Conservation (phyloP, 2,113 vertebrate species). For the Chionodraco myersi region DNA sequence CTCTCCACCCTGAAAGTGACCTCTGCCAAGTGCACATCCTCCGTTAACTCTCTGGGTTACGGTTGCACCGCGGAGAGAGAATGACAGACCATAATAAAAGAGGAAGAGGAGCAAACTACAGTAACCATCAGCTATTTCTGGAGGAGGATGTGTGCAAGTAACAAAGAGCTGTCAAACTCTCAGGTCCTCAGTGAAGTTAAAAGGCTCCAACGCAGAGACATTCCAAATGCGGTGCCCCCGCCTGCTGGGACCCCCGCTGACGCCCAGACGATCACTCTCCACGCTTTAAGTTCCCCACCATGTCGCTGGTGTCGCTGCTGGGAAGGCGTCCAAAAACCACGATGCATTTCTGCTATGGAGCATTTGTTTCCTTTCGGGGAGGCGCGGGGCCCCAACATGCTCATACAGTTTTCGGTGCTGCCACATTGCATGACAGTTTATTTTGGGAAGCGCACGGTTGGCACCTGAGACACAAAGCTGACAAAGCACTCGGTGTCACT, state of each 20-base stretch:
- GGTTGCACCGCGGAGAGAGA: slow-evolving; percentile 64
- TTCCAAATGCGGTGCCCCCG: slow-evolving; percentile 15
- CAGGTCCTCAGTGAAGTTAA: slow-evolving; percentile 53
- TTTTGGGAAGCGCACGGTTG: slow-evolving; percentile 76
- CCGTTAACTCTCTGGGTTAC: slow-evolving; percentile 60
- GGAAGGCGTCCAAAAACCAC: slow-evolving; percentile 70
- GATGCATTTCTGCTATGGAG: slow-evolving; percentile 71
- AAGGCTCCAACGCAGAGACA: slow-evolving; percentile 30
- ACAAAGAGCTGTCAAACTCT: slow-evolving; percentile 61
- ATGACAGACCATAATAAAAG: slow-evolving; percentile 75
- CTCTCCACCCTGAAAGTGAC: slow-evolving; percentile 64
- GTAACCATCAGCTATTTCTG: slow-evolving; percentile 76
- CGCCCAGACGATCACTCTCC: slow-evolving; percentile 50
- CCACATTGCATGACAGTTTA: slow-evolving; percentile 78
- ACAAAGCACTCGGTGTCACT: slow-evolving; percentile 72
- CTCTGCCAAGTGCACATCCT: slow-evolving; percentile 62
- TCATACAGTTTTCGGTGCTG: slow-evolving; percentile 70
- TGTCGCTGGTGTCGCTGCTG: slow-evolving; percentile 59
- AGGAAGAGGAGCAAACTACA: slow-evolving; percentile 75
- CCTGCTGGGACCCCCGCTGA: slow-evolving; percentile 65
- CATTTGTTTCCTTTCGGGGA: slow-evolving; percentile 80
- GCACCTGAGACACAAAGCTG: slow-evolving; percentile 80
- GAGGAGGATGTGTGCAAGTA: slow-evolving; percentile 71
- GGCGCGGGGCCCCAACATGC: slow-evolving; percentile 58
- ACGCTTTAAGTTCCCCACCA: slow-evolving; percentile 56